phyloP scores from a whole-genome alignment of 1,140 invertebrate species.

The Helicoverpa armigera region DNA sequence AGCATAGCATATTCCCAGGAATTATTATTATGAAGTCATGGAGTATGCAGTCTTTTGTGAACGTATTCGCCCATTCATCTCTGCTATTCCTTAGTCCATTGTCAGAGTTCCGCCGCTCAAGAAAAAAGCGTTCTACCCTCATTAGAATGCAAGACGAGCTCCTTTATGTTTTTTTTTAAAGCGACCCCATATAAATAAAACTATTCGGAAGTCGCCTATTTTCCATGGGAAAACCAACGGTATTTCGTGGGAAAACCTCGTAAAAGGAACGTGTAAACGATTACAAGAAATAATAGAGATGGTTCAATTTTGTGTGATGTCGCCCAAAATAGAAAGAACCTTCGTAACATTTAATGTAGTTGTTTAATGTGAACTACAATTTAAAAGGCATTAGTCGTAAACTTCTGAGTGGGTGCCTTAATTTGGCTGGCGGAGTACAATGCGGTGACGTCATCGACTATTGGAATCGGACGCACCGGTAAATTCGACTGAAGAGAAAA shows the following conservation, averaged over 20 bases:
- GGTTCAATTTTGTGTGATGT: neutral
- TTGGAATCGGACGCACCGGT: conserved; percentile 5
- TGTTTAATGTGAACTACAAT: conserved; percentile 31
- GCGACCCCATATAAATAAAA: neutral
- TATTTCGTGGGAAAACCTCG: neutral
- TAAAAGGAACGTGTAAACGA: neutral
- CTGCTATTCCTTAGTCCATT: neutral
- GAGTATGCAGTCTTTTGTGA: conserved; percentile 17
- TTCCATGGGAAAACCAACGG: neutral
- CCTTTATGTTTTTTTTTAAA: neutral
- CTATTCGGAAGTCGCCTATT: neutral
- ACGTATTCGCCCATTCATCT: neutral
- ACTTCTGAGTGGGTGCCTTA: conserved; percentile 11
- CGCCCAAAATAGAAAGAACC: conserved; percentile 7
- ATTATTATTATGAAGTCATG: conserved; percentile 1
- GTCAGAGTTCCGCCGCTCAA: neutral
- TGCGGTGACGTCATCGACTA: conserved; percentile 15
- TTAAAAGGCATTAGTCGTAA: conserved; percentile 33
- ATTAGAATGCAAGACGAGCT: conserved; percentile 11
- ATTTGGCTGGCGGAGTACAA: conserved; percentile 13
- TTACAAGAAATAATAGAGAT: conserved; percentile 1
- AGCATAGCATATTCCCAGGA: neutral
- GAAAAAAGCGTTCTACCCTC: neutral
- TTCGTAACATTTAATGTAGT: neutral
- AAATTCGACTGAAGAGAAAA: neutral